Evolutionary conservation across 1,140 invertebrate species (phyloP).

Genomic region (Hesperophylax magnus): DNA sequence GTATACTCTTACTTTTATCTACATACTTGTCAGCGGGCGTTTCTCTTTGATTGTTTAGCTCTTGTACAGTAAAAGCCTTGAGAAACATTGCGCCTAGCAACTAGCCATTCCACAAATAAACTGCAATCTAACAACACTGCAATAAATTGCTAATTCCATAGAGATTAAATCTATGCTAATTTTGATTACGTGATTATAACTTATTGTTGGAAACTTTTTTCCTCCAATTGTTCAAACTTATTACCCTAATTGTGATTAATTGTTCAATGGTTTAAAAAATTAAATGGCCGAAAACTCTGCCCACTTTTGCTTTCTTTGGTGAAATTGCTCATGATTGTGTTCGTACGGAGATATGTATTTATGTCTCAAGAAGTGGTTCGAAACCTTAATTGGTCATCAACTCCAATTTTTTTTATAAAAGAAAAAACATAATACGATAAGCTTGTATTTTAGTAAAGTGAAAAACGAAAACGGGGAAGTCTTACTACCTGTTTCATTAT

Average conservation of each 20-base stretch:
- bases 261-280: constrained; percentile 9
- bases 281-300: not conserved
- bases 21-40: not conserved
- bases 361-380: too few relatives aligned
- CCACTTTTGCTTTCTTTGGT: too few relatives aligned
- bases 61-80: constrained; percentile 22
- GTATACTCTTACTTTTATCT: not conserved
- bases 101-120: not conserved
- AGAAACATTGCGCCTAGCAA: constrained; percentile 9
- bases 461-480: too few relatives aligned
- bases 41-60: constrained; percentile 17
- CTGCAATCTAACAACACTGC: not conserved
- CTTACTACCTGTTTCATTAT: too few relatives aligned
- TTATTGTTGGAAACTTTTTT: not conserved
- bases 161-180: constrained; percentile 16
- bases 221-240: not conserved
- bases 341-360: too few relatives aligned
- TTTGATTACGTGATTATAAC: constrained; percentile 1
- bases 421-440: too few relatives aligned
- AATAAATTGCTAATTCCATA: not conserved
- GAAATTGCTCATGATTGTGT: too few relatives aligned
- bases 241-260: not conserved
- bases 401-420: too few relatives aligned
- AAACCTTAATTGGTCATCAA: too few relatives aligned
- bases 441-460: too few relatives aligned